Evolutionary conservation across 2,113 vertebrate species (phyloP).

Genomic region (Otocyon megalotis): DNA sequence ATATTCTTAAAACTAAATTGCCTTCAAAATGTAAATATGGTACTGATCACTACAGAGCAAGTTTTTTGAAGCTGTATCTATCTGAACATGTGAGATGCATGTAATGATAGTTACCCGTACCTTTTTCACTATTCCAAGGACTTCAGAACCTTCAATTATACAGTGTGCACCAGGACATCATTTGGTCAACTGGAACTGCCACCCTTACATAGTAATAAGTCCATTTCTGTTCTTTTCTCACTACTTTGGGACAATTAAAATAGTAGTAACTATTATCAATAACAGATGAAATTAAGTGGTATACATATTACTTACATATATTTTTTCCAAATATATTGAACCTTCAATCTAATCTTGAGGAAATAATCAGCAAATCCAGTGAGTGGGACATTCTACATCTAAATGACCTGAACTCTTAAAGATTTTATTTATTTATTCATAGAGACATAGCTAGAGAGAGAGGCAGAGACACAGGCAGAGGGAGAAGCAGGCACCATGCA

Average conservation of each 20-base stretch:
- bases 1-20: constrained; percentile 5
- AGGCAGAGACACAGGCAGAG: no score
- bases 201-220: not conserved
- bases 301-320: not conserved
- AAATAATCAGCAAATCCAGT: constrained; percentile 38
- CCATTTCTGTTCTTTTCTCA: constrained; percentile 4
- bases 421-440: no score
- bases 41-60: not conserved
- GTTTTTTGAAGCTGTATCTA: not conserved
- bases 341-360: constrained; percentile 44
- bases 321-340: constrained; percentile 43
- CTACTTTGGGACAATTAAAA: constrained; percentile 31
- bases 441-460: no score
- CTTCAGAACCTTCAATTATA: not conserved
- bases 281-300: constrained; percentile 11
- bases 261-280: constrained; percentile 2
- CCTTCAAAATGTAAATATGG: constrained; percentile 28
- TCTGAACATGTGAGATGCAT: not conserved
- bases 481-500: no score
- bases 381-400: not conserved
- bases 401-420: not conserved
- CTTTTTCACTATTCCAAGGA: not conserved
- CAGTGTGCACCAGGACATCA: not conserved
- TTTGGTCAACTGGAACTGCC: not conserved
- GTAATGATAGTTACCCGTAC: not conserved